Base-by-base conservation (phyloP, 1,140 invertebrate species). In the Berghia stephanieae region DNA sequence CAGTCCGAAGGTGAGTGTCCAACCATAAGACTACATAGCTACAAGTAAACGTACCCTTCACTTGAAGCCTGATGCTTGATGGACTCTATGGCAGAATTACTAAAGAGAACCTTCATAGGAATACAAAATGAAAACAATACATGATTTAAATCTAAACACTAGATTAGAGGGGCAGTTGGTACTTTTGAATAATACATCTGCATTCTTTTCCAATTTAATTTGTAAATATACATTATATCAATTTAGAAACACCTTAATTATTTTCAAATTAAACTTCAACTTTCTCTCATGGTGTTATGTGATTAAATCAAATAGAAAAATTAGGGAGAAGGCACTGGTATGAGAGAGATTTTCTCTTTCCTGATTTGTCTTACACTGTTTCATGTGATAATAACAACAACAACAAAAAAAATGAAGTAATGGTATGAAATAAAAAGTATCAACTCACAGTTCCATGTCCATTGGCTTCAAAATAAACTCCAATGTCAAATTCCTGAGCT, bases 381-480 rank as follows among this genome's bases (percentile, higher is more conserved):
- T 38, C 38, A 68, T 36, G n/a, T n/a, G n/a, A n/a, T n/a, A n/a
- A n/a, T n/a, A n/a, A n/a, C n/a, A n/a, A n/a, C n/a, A n/a, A n/a
- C n/a, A n/a, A n/a, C n/a, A n/a, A n/a, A n/a, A n/a, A n/a, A n/a
- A n/a, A n/a, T n/a, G n/a, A n/a, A n/a, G n/a, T n/a, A n/a, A n/a
- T n/a, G n/a, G n/a, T n/a, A n/a, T n/a, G n/a, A n/a, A n/a, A n/a
- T n/a, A n/a, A n/a, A n/a, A n/a, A n/a, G n/a, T 42, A 4, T 24
- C 40, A 46, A 71, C 82, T 83, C 78, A 91, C 94, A 1, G 98
- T 99, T 13, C 98, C 98, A 91, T 99, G 98, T 0, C 98, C 98
- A 91, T 99, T 99, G 0, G 98, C 97, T 91, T 99, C 98, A 91
- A 99, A 99, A 90, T 99, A 99, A 21, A 99, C 92, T 3, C 98